phyloP scores from a whole-genome alignment of 2,888 invertebrate genomes.

The Oxystoma pomonae region DNA sequence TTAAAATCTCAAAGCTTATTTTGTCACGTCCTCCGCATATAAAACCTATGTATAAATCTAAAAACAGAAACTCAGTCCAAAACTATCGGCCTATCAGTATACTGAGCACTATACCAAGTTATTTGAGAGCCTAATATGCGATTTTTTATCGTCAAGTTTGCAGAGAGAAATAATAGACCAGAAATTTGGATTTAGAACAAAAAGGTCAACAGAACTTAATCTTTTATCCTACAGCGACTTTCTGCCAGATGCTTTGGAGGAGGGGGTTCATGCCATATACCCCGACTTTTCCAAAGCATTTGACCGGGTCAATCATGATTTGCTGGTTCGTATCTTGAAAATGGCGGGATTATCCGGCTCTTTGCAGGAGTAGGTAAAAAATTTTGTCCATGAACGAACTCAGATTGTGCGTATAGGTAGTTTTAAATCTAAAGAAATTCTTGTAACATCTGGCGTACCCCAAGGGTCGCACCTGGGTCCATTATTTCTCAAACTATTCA shows the following conservation, averaged over 20 bases:
- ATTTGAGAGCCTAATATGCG: neutral
- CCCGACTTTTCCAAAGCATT: neutral
- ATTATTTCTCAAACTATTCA: neutral
- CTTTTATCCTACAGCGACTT: neutral
- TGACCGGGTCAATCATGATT: neutral
- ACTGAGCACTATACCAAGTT: too few species aligned
- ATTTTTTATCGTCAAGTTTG: neutral
- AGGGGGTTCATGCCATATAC: neutral
- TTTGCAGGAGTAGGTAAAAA: neutral
- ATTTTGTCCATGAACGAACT: too few species aligned
- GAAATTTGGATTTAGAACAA: neutral
- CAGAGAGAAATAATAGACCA: neutral
- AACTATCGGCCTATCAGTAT: too few species aligned
- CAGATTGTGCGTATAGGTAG: too few species aligned
- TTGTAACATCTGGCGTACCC: neutral
- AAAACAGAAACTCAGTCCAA: neutral
- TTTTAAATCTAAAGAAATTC: neutral
- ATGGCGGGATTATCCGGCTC: neutral
- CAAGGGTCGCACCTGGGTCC: neutral
- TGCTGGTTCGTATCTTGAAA: neutral
- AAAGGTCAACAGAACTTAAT: neutral
- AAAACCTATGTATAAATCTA: neutral
- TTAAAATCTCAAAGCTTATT: neutral
- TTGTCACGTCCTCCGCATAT: neutral
- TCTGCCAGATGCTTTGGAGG: neutral